These are phyloP conservation scores for Pipistrellus nathusii DNA, from an alignment of 2,797 vertebrate species.

Conservation along the genomic window DNA sequence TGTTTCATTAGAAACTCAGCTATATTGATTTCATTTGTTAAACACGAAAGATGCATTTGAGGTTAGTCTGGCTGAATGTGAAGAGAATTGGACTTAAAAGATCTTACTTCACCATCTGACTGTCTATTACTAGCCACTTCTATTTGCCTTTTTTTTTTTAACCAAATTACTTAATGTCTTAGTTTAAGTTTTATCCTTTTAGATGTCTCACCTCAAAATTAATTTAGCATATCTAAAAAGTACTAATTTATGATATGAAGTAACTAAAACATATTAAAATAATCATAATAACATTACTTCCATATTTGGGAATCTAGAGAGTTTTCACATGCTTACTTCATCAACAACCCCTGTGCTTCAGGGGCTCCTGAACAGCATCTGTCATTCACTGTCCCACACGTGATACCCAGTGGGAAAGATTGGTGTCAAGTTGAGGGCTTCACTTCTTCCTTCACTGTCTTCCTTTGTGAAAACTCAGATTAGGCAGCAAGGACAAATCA, in stretches of 20 bases:
- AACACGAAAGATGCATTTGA: background rate
- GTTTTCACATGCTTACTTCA: background rate
- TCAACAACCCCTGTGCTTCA: background rate
- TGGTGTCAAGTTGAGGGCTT: background rate
- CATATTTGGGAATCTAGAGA: background rate
- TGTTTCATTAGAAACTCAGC: background rate
- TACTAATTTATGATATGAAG: conserved; percentile 37
- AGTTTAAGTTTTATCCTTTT: conserved; percentile 8
- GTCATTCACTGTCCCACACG: background rate
- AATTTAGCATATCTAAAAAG: background rate
- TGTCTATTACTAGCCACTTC: background rate
- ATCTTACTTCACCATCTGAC: background rate
- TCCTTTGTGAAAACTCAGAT: conserved; percentile 3
- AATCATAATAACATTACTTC: background rate
- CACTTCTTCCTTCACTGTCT: background rate
- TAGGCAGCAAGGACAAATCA: background rate
- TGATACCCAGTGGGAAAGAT: background rate
- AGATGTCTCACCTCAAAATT: conserved; percentile 3
- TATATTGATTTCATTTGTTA: background rate
- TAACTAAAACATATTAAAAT: background rate
- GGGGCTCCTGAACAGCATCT: background rate
- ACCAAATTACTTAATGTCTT: background rate
- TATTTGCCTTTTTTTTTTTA: no score
- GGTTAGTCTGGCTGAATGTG: background rate
- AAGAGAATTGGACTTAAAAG: background rate